These are phyloP conservation scores for Pseudochirops cupreus DNA, from an alignment of 2,797 vertebrate species.

Conservation along the genomic window DNA sequence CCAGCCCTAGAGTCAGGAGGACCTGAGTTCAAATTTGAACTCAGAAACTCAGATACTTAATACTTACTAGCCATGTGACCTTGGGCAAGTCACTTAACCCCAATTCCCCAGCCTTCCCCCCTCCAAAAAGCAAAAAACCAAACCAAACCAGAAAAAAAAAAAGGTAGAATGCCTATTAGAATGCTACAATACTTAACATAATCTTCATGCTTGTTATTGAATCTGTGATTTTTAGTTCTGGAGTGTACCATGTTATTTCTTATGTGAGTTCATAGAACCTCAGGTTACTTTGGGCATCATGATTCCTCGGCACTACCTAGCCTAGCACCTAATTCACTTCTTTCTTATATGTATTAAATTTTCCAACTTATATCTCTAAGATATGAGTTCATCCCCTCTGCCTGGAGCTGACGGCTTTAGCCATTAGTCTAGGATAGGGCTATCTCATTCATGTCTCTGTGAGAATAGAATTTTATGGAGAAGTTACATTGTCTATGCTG, in stretches of 20 bases:
- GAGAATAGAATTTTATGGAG: too few species aligned
- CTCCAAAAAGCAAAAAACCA: too few species aligned
- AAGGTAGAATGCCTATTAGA: neutral
- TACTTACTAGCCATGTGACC: too few species aligned
- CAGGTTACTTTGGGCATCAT: neutral
- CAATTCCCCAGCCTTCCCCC: too few species aligned
- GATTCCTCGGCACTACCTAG: neutral
- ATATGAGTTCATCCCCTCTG: neutral
- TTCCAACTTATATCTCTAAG: neutral
- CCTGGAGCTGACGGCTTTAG: neutral
- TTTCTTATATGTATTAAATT: neutral
- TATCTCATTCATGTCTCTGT: too few species aligned
- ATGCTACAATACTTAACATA: neutral
- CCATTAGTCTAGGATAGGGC: too few species aligned
- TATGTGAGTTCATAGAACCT: neutral
- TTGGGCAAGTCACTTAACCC: too few species aligned
- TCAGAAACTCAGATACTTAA: too few species aligned
- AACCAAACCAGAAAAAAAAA: too few species aligned
- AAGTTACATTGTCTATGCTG: too few species aligned
- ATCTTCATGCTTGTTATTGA: neutral
- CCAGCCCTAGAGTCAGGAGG: too few species aligned
- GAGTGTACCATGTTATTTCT: neutral
- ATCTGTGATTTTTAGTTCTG: neutral
- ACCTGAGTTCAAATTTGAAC: too few species aligned
- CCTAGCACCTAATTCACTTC: neutral